Conservation (phyloP, 2,113 vertebrate genomes). For the Eulemur rufifrons region DNA sequence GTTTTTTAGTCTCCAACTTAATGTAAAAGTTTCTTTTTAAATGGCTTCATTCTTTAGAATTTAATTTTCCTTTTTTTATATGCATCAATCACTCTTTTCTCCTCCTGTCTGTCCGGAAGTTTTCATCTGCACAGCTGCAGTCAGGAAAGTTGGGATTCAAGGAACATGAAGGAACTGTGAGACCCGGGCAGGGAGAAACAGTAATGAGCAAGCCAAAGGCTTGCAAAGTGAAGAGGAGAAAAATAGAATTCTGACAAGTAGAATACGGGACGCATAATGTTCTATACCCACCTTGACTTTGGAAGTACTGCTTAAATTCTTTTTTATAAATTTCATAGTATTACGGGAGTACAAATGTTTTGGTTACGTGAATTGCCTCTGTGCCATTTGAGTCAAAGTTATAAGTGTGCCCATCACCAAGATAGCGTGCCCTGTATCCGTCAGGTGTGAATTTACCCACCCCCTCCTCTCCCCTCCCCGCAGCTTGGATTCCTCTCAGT, state of each 20-base stretch:
- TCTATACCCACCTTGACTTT: neutral
- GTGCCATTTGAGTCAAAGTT: too few species aligned
- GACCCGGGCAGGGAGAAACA: neutral
- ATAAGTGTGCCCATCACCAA: too few species aligned
- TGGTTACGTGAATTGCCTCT: too few species aligned
- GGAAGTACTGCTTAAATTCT: neutral
- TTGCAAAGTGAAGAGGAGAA: neutral
- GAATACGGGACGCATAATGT: accelerated
- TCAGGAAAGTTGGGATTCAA: neutral
- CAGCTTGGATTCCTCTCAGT: too few species aligned
- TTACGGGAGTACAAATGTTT: too few species aligned
- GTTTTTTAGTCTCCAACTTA: neutral
- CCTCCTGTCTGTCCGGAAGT: neutral
- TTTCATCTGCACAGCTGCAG: neutral
- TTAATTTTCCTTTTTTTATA: neutral
- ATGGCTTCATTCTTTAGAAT: neutral
- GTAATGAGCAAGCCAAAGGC: neutral
- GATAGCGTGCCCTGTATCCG: too few species aligned
- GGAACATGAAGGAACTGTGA: neutral
- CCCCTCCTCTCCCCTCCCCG: too few species aligned
- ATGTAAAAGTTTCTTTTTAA: neutral
- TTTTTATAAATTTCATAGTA: too few species aligned
- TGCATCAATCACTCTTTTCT: neutral
- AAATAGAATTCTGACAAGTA: neutral
- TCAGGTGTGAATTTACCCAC: too few species aligned